A percentile compares a stretch with the other conserved stretches of the same genome.
These are phyloP conservation scores for Pempheris klunzingeri DNA, from an alignment of 2,797 vertebrate species.

Conservation along the genomic window DNA sequence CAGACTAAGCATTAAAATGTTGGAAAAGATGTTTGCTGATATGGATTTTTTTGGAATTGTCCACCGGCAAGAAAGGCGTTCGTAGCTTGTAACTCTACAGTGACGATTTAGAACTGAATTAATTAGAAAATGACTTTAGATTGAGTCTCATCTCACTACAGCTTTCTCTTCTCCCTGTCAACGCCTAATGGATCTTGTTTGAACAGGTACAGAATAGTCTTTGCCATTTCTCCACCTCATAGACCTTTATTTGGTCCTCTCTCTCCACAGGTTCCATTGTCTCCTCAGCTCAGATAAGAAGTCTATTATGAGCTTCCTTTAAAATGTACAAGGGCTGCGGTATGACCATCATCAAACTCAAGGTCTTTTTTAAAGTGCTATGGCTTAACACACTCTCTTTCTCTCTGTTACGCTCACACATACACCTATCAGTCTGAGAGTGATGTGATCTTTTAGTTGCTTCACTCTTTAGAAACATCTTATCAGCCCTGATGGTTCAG, in stretches of 20 bases:
- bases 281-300: constrained; percentile 67
- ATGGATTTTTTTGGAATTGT: constrained; percentile 4
- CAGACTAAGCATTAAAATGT: neutral
- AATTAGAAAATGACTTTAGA: neutral
- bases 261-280: constrained; percentile 61
- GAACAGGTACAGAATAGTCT: constrained; percentile 36
- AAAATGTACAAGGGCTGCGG: constrained; percentile 62
- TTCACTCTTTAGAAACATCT: constrained; percentile 66
- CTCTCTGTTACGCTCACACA: constrained; percentile 13
- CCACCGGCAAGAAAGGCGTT: neutral
- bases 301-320: constrained; percentile 68
- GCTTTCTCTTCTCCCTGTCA: neutral
- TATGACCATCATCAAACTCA: constrained; percentile 70
- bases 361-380: constrained; percentile 67
- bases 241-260: constrained; percentile 51
- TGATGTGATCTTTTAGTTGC: constrained; percentile 55
- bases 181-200: constrained; percentile 36
- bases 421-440: constrained; percentile 37
- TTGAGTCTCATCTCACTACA: neutral
- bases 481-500: constrained; percentile 72
- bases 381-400: constrained; percentile 23
- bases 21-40: neutral
- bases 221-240: constrained; percentile 39
- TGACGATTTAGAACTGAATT: neutral
- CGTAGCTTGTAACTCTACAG: neutral